Evolutionary conservation across 2,888 invertebrate genomes (phyloP).

Genomic region (Xanthia icteritia): DNA sequence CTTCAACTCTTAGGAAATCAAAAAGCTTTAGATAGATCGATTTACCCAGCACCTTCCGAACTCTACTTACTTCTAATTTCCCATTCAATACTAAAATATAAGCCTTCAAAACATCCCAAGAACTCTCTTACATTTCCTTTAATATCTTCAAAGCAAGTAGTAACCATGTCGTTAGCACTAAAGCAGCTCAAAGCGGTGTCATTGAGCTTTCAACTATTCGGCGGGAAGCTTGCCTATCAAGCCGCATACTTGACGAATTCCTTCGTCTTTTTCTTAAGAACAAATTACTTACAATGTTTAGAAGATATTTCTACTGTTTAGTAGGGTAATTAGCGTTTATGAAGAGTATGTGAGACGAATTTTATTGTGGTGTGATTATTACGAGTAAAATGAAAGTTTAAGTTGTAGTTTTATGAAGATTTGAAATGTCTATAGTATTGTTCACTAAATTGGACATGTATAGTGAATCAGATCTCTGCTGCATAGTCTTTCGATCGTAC

Average conservation of each 20-base stretch:
- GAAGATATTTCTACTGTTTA: constrained; percentile 41
- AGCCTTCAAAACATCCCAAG: background rate
- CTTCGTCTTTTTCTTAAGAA: constrained; percentile 58
- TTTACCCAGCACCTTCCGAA: background rate
- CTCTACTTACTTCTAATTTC: background rate
- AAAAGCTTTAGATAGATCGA: background rate
- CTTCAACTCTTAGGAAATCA: background rate
- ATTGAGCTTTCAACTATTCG: constrained; percentile 85
- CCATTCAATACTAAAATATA: background rate
- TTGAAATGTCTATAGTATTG: background rate
- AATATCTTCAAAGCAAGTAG: background rate
- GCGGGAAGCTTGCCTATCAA: constrained; percentile 66
- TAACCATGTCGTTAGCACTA: constrained; percentile 62
- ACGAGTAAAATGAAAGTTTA: background rate
- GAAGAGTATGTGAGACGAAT: constrained; percentile 19
- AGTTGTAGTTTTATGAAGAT: background rate
- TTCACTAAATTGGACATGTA: background rate
- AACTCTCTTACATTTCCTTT: background rate
- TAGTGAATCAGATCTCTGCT: background rate
- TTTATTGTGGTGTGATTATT: constrained; percentile 13
- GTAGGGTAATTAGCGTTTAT: constrained; percentile 15
- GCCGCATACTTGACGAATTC: constrained; percentile 61
- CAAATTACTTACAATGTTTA: constrained; percentile 58
- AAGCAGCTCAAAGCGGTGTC: constrained; percentile 76
- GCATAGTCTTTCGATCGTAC: background rate